Evolutionary conservation across 2,113 vertebrate species (phyloP).

Genomic region (Alligator sinensis): DNA sequence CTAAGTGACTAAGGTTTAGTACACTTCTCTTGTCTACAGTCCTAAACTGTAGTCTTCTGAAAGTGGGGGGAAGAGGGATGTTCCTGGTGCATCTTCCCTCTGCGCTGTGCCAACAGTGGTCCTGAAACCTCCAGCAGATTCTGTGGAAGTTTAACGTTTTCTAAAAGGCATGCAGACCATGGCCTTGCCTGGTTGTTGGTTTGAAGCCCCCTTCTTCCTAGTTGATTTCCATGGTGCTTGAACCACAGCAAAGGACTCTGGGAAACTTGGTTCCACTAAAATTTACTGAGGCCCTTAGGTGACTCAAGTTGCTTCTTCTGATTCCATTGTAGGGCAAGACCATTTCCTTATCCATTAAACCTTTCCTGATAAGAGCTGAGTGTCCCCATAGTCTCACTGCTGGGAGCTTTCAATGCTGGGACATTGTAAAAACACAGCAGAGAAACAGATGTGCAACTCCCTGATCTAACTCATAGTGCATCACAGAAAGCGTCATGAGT

Average conservation of each 20-base stretch:
- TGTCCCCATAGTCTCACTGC: not conserved
- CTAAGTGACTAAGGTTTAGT: not conserved
- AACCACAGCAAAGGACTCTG: not conserved
- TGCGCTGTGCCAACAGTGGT: not conserved
- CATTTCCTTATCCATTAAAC: not conserved
- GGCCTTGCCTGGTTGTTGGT: not conserved
- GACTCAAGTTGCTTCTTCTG: no score
- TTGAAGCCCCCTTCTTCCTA: not conserved
- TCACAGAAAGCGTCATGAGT: no score
- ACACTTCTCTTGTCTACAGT: not conserved
- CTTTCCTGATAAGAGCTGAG: not conserved
- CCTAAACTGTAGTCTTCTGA: not conserved
- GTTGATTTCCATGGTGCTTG: not conserved
- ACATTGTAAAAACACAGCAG: no score
- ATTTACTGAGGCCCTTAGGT: not conserved
- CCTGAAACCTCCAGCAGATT: not conserved
- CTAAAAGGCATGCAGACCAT: not conserved
- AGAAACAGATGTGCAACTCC: no score
- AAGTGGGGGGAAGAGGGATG: no score
- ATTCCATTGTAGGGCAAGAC: no score
- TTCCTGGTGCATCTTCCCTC: not conserved
- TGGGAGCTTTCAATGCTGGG: not conserved
- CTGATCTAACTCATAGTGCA: no score
- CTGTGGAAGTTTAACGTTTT: not conserved
- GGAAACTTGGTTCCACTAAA: not conserved